phyloP scores from a whole-genome alignment of 1,140 invertebrate species.

The Pectinophora gossypiella region DNA sequence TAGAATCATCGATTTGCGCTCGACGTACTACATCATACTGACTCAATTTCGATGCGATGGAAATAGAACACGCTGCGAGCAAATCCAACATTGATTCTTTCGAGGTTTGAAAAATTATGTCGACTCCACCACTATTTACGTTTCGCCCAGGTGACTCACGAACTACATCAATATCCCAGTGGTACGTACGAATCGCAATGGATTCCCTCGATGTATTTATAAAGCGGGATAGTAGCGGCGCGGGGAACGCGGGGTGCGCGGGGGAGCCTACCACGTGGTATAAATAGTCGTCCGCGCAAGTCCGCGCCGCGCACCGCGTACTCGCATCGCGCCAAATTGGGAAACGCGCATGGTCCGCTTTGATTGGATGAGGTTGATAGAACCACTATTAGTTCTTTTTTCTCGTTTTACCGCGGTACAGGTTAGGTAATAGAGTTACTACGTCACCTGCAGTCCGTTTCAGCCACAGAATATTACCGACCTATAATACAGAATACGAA shows the following conservation, averaged over 20 bases:
- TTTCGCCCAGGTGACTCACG: slow-evolving; percentile 14
- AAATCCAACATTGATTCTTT: no score
- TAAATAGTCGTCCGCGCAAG: slow-evolving; percentile 52
- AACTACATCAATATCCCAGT: slow-evolving; percentile 15
- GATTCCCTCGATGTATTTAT: slow-evolving; percentile 57
- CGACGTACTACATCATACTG: no score
- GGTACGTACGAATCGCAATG: slow-evolving; percentile 42
- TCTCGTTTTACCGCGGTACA: no score
- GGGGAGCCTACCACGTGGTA: slow-evolving; percentile 34
- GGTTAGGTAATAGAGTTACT: no score
- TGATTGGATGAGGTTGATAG: slow-evolving; percentile 36
- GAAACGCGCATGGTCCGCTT: slow-evolving; percentile 27
- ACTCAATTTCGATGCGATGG: no score
- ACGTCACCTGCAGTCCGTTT: no score
- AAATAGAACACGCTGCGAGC: no score
- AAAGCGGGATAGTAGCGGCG: slow-evolving; percentile 25
- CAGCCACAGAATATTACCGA: no score
- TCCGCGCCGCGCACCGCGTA: slow-evolving; percentile 24
- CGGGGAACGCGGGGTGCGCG: slow-evolving; percentile 4
- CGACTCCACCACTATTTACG: no score
- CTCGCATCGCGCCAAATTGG: slow-evolving; percentile 51
- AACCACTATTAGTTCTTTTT: neutral
- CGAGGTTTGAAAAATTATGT: no score
- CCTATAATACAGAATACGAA: no score
- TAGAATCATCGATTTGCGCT: no score